A percentile compares a stretch with the other conserved stretches of the same genome.
These are phyloP conservation scores for Clusia tigrina DNA, from an alignment of 2,888 invertebrate species.

Conservation along the genomic window DNA sequence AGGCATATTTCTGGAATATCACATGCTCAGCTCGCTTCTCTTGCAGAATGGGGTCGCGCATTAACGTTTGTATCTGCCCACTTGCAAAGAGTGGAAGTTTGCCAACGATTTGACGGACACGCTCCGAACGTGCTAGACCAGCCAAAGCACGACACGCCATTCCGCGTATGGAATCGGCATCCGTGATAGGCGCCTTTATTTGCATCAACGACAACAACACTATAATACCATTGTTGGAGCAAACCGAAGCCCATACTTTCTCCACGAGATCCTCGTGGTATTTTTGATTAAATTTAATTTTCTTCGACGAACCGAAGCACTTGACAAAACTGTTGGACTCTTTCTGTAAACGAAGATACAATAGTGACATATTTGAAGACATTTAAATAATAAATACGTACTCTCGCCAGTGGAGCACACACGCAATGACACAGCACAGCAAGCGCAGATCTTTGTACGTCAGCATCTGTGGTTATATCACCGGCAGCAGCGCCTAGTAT, in stretches of 20 bases:
- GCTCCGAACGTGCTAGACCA: slow-evolving; percentile 92
- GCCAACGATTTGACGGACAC: slow-evolving; percentile 92
- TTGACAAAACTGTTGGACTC: slow-evolving; percentile 47
- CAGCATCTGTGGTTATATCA: slow-evolving; percentile 88
- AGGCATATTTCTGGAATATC: slow-evolving; percentile 92
- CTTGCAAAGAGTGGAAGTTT: slow-evolving; percentile 93
- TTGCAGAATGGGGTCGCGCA: slow-evolving; percentile 96
- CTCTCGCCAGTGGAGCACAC: slow-evolving; percentile 86
- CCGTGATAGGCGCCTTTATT: slow-evolving; percentile 93
- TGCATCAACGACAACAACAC: slow-evolving; percentile 88
- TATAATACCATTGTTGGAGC: slow-evolving; percentile 97
- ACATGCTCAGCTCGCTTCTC: slow-evolving; percentile 96
- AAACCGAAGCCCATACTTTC: slow-evolving; percentile 92
- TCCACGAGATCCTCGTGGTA: slow-evolving; percentile 85
- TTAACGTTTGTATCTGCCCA: slow-evolving; percentile 91
- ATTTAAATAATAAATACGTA: slow-evolving; percentile 55
- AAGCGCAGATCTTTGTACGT: slow-evolving; percentile 90
- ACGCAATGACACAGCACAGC: slow-evolving; percentile 93
- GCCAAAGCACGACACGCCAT: slow-evolving; percentile 92
- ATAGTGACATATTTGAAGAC: no score
- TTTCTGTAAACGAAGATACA: slow-evolving; percentile 39
- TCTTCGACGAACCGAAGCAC: slow-evolving; percentile 49
- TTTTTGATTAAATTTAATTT: slow-evolving; percentile 69
- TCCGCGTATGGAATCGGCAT: slow-evolving; percentile 93
- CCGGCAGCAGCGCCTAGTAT: slow-evolving; percentile 89